These are phyloP conservation scores for Cryptocheilus praepositus DNA, from an alignment of 2,888 invertebrate species.

Conservation along the genomic window DNA sequence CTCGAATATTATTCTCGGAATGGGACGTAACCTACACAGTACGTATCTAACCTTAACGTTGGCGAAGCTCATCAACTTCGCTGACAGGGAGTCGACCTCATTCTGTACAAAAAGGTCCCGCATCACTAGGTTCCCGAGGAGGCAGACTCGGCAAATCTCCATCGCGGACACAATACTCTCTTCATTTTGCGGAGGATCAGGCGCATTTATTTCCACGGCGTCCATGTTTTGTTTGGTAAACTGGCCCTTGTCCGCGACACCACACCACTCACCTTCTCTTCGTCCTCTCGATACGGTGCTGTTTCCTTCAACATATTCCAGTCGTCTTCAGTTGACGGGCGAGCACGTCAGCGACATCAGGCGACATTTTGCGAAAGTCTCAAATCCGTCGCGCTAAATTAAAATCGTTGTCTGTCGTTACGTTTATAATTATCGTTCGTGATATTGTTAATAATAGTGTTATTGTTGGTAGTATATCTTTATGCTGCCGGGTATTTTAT, in stretches of 20 bases:
- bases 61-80: slow-evolving; percentile 70
- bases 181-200: slow-evolving; percentile 60
- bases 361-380: too few relatives aligned
- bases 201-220: slow-evolving; percentile 69
- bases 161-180: slow-evolving; percentile 56
- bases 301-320: not conserved
- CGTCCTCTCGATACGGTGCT: slow-evolving; percentile 11
- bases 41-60: slow-evolving; percentile 71
- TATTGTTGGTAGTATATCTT: too few relatives aligned
- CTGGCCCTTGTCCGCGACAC: slow-evolving; percentile 17
- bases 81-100: slow-evolving; percentile 61
- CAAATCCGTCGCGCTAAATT: too few relatives aligned
- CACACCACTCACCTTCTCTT: slow-evolving; percentile 3
- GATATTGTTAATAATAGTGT: too few relatives aligned
- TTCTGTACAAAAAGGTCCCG: slow-evolving; percentile 65
- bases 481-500: too few relatives aligned
- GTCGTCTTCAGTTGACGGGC: too few relatives aligned
- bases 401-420: too few relatives aligned
- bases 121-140: slow-evolving; percentile 64
- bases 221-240: slow-evolving; percentile 70
- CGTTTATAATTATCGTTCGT: too few relatives aligned
- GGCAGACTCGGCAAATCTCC: slow-evolving; percentile 69
- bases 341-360: too few relatives aligned
- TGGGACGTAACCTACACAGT: slow-evolving; percentile 39
- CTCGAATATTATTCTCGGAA: too few relatives aligned